Percentiles rank a stretch among this genome's conserved stretches.
Evolutionary conservation across 2,113 vertebrate species (phyloP).

Genomic region (Daboia siamensis): DNA sequence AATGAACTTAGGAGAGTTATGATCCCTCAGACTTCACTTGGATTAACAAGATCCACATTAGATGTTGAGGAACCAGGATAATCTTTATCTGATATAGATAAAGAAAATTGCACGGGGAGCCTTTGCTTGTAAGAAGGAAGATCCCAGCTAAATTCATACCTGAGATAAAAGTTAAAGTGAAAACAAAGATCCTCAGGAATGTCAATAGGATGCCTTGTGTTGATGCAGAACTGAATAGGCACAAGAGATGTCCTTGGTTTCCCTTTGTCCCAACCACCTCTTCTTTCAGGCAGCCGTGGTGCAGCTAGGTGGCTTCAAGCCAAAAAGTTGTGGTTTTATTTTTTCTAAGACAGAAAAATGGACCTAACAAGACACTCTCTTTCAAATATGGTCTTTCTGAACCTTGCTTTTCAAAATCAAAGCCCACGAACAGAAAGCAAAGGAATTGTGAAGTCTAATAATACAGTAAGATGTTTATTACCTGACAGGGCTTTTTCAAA

Average conservation of each 20-base stretch:
- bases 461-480: conserved; percentile 30
- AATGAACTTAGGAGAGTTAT: background rate
- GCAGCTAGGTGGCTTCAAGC: background rate
- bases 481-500: conserved; percentile 47
- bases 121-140: background rate
- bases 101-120: background rate
- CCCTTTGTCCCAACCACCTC: background rate
- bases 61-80: background rate
- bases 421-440: background rate
- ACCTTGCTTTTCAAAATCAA: conserved; percentile 8
- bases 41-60: background rate
- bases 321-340: background rate
- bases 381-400: conserved; percentile 1
- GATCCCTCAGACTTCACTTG: background rate
- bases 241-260: background rate
- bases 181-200: background rate
- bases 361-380: background rate
- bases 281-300: background rate
- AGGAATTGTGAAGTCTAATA: background rate
- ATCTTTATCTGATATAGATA: background rate
- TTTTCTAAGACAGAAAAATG: background rate
- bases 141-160: background rate
- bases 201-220: background rate
- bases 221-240: background rate
- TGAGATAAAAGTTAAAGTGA: background rate